phyloP scores from a whole-genome alignment of 2,113 vertebrate genomes.

The Indicator maculatus region DNA sequence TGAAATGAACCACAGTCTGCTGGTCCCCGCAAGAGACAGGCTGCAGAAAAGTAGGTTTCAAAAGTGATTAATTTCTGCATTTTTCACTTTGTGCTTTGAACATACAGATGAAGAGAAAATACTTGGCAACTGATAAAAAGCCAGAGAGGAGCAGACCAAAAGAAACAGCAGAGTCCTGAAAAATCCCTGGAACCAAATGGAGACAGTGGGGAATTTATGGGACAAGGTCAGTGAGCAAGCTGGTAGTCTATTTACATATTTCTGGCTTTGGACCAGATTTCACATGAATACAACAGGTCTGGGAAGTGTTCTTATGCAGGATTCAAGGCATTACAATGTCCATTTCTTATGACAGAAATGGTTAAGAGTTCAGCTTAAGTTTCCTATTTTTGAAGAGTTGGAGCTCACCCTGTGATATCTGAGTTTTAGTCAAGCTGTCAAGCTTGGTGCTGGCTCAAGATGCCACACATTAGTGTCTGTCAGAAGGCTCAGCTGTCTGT shows the following conservation, averaged over 20 bases:
- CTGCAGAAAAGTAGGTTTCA: neutral
- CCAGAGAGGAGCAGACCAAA: neutral
- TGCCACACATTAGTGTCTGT: neutral
- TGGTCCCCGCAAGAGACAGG: neutral
- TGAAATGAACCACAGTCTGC: neutral
- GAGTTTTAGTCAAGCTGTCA: neutral
- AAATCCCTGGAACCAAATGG: neutral
- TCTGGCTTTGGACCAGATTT: neutral
- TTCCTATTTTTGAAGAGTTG: neutral
- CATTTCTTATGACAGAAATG: neutral
- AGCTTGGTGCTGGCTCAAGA: neutral
- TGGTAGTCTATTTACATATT: neutral
- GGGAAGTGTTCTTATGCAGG: neutral
- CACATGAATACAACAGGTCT: neutral
- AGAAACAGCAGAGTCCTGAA: neutral
- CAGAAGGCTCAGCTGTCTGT: neutral
- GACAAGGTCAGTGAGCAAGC: neutral
- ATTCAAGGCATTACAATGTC: neutral
- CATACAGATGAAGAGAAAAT: neutral
- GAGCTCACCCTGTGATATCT: neutral
- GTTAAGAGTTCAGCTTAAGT: neutral
- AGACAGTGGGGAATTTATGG: neutral
- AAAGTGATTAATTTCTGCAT: neutral
- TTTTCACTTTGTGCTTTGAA: slow-evolving; percentile 20
- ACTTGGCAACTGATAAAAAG: neutral